phyloP scores from a whole-genome alignment of 2,113 vertebrate genomes.

The Passerina amoena region DNA sequence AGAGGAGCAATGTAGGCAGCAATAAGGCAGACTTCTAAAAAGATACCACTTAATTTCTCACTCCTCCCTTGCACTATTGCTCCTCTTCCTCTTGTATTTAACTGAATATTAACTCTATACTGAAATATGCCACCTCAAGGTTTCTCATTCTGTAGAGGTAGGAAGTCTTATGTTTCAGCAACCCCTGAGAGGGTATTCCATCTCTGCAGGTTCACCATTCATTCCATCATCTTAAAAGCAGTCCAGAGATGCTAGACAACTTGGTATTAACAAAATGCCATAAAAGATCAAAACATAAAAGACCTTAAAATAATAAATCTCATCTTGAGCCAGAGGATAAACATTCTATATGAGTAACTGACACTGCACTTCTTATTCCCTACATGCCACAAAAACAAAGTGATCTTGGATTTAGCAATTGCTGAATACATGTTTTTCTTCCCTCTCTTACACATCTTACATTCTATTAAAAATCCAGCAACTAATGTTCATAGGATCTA shows the following conservation, averaged over 20 bases:
- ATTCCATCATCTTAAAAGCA: neutral
- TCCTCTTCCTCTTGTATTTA: slow-evolving; percentile 59
- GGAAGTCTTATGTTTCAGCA: neutral
- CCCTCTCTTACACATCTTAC: neutral
- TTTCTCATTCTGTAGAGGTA: neutral
- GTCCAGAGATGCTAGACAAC: neutral
- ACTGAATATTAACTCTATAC: slow-evolving; percentile 66
- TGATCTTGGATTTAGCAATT: neutral
- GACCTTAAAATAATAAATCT: neutral
- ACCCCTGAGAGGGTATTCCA: neutral
- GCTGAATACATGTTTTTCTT: neutral
- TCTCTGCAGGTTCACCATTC: neutral
- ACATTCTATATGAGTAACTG: neutral
- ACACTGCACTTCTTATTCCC: neutral
- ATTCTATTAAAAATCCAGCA: neutral
- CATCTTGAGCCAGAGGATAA: neutral
- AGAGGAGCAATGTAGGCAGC: slow-evolving; percentile 73
- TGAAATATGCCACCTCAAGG: neutral
- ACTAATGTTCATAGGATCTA: neutral
- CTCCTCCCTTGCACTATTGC: slow-evolving; percentile 60
- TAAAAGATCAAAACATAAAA: neutral
- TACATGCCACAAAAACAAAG: neutral
- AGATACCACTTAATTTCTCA: slow-evolving; percentile 77
- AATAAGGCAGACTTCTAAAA: slow-evolving; percentile 76
- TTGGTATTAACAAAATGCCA: neutral